A percentile compares a stretch with the other conserved stretches of the same genome.
phyloP scores from a whole-genome alignment of 2,888 invertebrate genomes.

The Trachelus tabidus region DNA sequence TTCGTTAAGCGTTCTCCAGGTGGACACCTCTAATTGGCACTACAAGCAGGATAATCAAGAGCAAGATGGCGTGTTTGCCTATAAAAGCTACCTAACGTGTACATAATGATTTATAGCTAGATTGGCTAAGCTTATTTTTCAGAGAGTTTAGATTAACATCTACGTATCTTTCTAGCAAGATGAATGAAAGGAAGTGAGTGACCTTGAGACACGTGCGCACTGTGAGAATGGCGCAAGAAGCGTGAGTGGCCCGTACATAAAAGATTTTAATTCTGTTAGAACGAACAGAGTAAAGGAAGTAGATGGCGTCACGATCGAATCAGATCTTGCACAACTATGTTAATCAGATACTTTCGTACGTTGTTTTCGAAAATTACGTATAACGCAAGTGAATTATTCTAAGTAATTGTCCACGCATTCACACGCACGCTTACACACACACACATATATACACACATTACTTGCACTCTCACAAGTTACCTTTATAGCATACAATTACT shows the following conservation, averaged over 20 bases:
- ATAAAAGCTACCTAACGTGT: background rate
- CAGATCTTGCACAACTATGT: background rate
- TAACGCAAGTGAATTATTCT: background rate
- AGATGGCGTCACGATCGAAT: background rate
- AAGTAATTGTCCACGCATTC: background rate
- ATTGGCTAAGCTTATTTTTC: constrained; percentile 33
- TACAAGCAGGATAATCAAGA: background rate
- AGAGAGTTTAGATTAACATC: constrained; percentile 18
- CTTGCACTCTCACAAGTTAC: background rate
- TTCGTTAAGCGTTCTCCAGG: background rate
- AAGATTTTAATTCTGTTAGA: background rate
- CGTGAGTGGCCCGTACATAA: background rate
- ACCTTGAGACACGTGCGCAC: background rate
- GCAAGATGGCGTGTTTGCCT: background rate
- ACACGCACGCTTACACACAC: too few species aligned
- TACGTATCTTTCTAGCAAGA: background rate
- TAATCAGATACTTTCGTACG: background rate
- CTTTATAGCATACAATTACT: background rate
- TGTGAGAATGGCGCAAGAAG: background rate
- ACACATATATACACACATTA: background rate
- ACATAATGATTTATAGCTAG: constrained; percentile 12
- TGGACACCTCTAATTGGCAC: background rate
- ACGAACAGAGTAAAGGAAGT: background rate
- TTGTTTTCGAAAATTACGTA: background rate
- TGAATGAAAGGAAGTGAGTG: background rate